Evolutionary conservation across 2,888 invertebrate species (phyloP).

Genomic region (Oligia fasciuncula): DNA sequence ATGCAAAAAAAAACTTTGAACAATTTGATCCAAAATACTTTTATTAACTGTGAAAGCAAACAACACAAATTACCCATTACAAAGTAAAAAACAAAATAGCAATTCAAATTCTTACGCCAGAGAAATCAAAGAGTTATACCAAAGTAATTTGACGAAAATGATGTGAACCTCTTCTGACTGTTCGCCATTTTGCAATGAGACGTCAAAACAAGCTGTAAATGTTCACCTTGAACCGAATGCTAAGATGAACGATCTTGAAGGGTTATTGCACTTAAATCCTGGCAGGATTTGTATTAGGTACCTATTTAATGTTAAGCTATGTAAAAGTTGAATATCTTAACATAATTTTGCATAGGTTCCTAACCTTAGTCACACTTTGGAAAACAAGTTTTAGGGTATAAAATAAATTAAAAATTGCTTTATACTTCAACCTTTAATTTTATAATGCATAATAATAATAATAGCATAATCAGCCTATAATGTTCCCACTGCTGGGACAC

Average conservation of each 20-base stretch:
- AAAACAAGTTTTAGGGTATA: not conserved
- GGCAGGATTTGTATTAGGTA: conserved; percentile 2
- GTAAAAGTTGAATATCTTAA: not conserved
- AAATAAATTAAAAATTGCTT: not conserved
- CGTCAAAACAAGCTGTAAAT: conserved; percentile 30
- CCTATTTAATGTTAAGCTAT: not conserved
- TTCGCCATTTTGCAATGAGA: conserved; percentile 24
- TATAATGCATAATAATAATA: too few relatives aligned
- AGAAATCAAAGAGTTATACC: conserved; percentile 15
- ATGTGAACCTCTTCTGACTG: conserved; percentile 12
- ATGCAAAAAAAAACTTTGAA: not conserved
- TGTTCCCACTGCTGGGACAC: too few relatives aligned
- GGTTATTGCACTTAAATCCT: conserved; percentile 30
- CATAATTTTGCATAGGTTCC: conserved; percentile 9
- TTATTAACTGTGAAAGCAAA: not conserved
- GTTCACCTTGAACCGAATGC: conserved; percentile 38
- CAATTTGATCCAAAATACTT: not conserved
- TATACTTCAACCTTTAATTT: not conserved
- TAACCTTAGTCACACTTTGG: not conserved
- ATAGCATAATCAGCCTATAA: too few relatives aligned
- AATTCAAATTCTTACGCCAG: conserved; percentile 38
- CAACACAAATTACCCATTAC: conserved; percentile 1
- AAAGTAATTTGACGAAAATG: not conserved
- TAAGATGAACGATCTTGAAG: conserved; percentile 25
- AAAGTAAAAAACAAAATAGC: not conserved